phyloP scores from a whole-genome alignment of 92 coral and sea anemone genomes.

The Paramuricea clavata region DNA sequence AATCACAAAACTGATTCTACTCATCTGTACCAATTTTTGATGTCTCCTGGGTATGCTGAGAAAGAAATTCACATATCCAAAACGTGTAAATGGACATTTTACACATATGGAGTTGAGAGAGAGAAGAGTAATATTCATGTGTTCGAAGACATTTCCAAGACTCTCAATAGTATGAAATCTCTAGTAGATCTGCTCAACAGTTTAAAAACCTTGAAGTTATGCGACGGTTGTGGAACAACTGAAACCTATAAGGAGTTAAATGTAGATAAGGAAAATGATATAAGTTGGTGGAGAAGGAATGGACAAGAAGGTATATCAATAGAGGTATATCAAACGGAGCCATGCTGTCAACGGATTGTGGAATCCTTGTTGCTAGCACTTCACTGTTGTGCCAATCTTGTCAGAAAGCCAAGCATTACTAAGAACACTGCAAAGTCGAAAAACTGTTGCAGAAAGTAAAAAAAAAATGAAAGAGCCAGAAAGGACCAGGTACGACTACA shows the following conservation, averaged over 20 bases:
- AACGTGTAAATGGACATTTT: neutral
- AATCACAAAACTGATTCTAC: neutral
- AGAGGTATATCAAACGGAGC: neutral
- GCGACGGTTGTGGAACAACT: neutral
- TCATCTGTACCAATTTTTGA: neutral
- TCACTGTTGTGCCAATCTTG: conserved; percentile 3
- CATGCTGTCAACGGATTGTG: neutral
- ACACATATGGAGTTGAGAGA: neutral
- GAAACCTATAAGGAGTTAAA: neutral
- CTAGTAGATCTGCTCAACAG: neutral
- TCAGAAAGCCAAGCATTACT: conserved; percentile 39
- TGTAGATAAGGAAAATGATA: neutral
- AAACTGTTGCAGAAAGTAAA: neutral
- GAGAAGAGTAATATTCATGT: neutral
- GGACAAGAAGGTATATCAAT: neutral
- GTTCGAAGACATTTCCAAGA: neutral
- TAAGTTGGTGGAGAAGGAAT: neutral
- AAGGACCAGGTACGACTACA: conserved; percentile 4
- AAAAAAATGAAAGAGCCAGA: neutral
- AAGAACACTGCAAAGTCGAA: conserved; percentile 47
- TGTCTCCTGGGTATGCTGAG: neutral
- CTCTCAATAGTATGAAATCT: neutral
- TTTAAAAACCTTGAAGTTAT: neutral
- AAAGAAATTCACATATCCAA: neutral
- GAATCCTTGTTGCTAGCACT: neutral